Base-by-base conservation (phyloP, 2,113 vertebrate genomes). In the Entomyzon cyanotis region DNA sequence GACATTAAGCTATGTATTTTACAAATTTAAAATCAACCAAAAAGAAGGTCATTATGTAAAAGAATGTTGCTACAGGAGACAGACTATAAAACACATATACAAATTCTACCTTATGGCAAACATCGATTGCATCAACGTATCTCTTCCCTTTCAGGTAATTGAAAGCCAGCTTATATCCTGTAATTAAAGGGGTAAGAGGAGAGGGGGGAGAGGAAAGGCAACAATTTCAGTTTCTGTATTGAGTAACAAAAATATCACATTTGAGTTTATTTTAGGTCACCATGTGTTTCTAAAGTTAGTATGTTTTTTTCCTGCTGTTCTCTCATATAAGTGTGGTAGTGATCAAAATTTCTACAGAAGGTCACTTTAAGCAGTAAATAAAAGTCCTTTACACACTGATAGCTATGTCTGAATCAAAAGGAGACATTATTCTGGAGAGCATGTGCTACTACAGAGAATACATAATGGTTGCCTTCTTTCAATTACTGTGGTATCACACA, bases 101-200 rank as follows among this genome's bases (percentile, higher is more conserved):
- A 94, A 76, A 92, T 37, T 83, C 97, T 98, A 99, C 99, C 99
- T 99, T 99, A 92, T 99, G 99, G 97, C 99, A 99, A 85, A 99
- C 96, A 59, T 99, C 98, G 23, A 99, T 99, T 92, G 99, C 99
- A 95, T 99, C 99, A 92, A 99, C 98, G 0, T 99, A 98, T 97
- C 98, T 98, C 96, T 99, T 99, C 59, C 98, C 99, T 97, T 99
- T 99, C 95, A 99, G 97, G 95, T 99, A 99, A 98, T 99, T 99
- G 97, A 99, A 99, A 68, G 99, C 99, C 93, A 99, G 97, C 94
- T 99, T 99, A 98, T 99, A 99, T 28, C 99, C 99, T 99, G 95
- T 95, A 98, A 98, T 71, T 44, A 94, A 58, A 77, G 47, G 9
- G 14, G 14, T 30, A 6, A 14, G 19, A 31, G 22, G 15, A 58